Conservation (phyloP, 2,797 vertebrate species). For the Lycodopsis pacificus region DNA sequence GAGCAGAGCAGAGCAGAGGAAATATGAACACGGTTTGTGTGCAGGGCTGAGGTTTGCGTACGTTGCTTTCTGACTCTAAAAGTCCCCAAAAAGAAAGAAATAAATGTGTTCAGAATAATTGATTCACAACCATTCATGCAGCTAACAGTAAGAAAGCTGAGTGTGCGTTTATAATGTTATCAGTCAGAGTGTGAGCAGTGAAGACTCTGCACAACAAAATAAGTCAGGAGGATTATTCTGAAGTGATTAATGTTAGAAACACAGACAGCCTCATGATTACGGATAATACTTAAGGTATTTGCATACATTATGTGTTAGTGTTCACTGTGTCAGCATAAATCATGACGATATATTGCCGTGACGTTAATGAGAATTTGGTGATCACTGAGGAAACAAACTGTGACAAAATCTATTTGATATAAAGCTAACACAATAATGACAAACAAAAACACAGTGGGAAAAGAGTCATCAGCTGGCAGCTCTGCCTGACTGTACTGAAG, state of each 20-base stretch:
- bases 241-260: constrained; percentile 18
- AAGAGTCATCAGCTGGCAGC: background rate
- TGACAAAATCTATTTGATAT: background rate
- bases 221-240: background rate
- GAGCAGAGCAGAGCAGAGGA: constrained; percentile 15
- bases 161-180: background rate
- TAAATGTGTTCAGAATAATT: constrained; percentile 34
- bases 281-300: background rate
- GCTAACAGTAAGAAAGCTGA: background rate
- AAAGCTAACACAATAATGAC: background rate
- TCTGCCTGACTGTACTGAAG: background rate
- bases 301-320: background rate
- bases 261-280: background rate
- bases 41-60: constrained; percentile 1
- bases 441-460: background rate
- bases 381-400: background rate
- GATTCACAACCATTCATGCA: background rate
- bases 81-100: constrained; percentile 13
- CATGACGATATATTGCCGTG: background rate
- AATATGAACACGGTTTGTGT: constrained; percentile 24
- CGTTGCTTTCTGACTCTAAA: constrained; percentile 13
- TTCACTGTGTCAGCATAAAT: constrained; percentile 6
- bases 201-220: background rate
- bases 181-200: background rate
- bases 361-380: background rate